Conservation (phyloP, 2,797 vertebrate genomes). For the Jordanella pulchra region DNA sequence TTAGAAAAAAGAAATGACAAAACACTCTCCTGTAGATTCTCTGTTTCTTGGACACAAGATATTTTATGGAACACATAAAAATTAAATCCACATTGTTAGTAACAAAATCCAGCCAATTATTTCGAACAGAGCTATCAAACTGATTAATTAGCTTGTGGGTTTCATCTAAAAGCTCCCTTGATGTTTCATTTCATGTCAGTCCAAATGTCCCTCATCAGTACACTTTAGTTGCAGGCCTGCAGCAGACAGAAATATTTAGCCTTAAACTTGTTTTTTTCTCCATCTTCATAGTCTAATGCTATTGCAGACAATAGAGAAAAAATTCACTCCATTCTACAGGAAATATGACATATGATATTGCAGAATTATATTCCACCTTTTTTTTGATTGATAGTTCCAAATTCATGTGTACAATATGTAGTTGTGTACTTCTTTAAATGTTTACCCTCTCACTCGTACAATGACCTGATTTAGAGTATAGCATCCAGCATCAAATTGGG, state of each 20-base stretch:
- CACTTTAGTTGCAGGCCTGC: conserved; percentile 20
- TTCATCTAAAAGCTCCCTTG: conserved; percentile 24
- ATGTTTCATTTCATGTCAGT: conserved; percentile 36
- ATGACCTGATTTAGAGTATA: too few species aligned
- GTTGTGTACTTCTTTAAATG: too few species aligned
- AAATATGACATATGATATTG: too few species aligned
- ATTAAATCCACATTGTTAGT: conserved; percentile 40
- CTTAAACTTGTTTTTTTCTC: conserved; percentile 50
- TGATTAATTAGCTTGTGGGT: conserved; percentile 29
- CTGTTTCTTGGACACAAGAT: conserved; percentile 24
- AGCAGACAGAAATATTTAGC: conserved; percentile 21
- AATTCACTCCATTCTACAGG: too few species aligned
- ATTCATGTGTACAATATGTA: too few species aligned
- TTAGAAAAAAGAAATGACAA: conserved; percentile 23
- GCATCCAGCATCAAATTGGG: too few species aligned
- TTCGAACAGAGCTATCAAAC: conserved; percentile 28
- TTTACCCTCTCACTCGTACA: too few species aligned
- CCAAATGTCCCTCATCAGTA: conserved; percentile 18
- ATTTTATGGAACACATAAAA: conserved; percentile 33
- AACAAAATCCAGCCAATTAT: conserved; percentile 44
- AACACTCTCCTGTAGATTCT: conserved; percentile 41
- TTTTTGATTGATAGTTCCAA: too few species aligned
- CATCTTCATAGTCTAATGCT: conserved; percentile 42
- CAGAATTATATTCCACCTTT: too few species aligned
- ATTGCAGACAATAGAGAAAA: conserved; percentile 27